Evolutionary conservation across 2,888 invertebrate species (phyloP).

Genomic region (Apodemia mormo): DNA sequence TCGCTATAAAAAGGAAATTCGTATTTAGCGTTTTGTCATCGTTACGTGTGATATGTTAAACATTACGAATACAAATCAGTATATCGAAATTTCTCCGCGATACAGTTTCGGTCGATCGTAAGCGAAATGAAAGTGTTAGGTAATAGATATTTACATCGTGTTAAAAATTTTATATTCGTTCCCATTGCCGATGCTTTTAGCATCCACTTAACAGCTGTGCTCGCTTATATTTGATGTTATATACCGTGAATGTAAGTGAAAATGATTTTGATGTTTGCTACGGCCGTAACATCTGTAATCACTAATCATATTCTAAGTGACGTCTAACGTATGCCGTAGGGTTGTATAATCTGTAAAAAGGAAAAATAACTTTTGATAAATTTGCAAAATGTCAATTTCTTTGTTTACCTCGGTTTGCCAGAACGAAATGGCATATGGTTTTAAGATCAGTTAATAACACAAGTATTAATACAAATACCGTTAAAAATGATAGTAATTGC

Average conservation of each 20-base stretch:
- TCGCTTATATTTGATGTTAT: background rate
- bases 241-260: slow-evolving; percentile 2
- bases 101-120: slow-evolving; percentile 61
- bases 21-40: slow-evolving; percentile 53
- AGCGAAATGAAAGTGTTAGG: slow-evolving; percentile 64
- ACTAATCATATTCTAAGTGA: no score
- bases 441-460: no score
- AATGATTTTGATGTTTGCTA: background rate
- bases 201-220: background rate
- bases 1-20: slow-evolving; percentile 50
- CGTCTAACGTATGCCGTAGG: no score
- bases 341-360: no score
- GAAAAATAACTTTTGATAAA: no score
- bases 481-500: background rate
- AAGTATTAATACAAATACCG: no score
- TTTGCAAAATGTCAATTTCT: no score
- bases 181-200: background rate
- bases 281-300: no score
- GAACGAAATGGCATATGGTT: no score
- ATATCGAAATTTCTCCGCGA: slow-evolving; percentile 65
- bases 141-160: slow-evolving; percentile 41
- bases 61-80: slow-evolving; percentile 69
- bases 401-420: no score
- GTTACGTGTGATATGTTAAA: slow-evolving; percentile 58
- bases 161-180: slow-evolving; percentile 21